Conservation (phyloP, 2,113 vertebrate genomes). For the Lampris megalopsis region DNA sequence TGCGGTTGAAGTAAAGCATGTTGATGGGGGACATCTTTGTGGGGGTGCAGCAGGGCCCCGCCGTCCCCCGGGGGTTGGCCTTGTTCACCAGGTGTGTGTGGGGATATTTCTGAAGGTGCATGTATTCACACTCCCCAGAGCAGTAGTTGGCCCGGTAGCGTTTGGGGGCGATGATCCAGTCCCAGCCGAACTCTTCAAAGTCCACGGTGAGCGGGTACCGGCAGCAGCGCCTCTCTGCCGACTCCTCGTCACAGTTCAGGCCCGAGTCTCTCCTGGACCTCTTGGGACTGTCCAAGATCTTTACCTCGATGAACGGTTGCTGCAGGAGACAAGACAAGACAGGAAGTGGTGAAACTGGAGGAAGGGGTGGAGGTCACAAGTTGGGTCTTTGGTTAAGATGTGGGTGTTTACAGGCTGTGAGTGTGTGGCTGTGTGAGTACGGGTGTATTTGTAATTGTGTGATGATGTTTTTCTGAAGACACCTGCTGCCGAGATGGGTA, state of each 20-base stretch:
- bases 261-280: conserved; percentile 92
- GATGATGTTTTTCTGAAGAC: too few relatives aligned
- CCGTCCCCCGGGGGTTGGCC: conserved; percentile 92
- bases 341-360: too few relatives aligned
- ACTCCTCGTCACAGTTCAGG: conserved; percentile 95
- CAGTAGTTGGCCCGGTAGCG: conserved; percentile 98
- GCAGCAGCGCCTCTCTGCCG: conserved; percentile 93
- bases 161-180: conserved; percentile 98
- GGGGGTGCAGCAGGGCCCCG: conserved; percentile 96
- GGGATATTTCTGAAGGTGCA: conserved; percentile 96
- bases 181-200: conserved; percentile 98
- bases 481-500: too few relatives aligned
- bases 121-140: conserved; percentile 96
- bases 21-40: conserved; percentile 99
- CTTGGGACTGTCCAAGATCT: conserved; percentile 92
- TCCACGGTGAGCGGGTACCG: conserved; percentile 96
- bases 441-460: too few relatives aligned
- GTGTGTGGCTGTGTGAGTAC: too few relatives aligned
- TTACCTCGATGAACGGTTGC: conserved; percentile 98
- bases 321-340: conserved; percentile 61
- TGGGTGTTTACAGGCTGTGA: too few relatives aligned
- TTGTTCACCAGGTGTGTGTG: conserved; percentile 97
- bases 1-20: conserved; percentile 98
- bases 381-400: too few relatives aligned
- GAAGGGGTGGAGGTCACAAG: conserved; percentile 41